These are phyloP conservation scores for Eucriotettix oculatus DNA, from an alignment of 2,888 invertebrate genomes.

Conservation along the genomic window DNA sequence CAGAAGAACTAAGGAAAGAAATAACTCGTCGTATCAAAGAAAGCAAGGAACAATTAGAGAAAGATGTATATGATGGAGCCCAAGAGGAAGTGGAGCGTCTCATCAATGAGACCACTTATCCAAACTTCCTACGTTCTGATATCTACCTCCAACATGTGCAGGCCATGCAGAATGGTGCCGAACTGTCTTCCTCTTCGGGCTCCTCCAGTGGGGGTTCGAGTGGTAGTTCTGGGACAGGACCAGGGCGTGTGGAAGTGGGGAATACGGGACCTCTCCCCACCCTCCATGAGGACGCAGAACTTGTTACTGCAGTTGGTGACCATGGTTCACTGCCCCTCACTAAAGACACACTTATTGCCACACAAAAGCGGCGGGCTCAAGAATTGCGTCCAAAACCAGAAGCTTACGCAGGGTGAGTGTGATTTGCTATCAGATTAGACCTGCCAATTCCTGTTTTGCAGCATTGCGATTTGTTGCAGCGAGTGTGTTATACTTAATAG, in stretches of 20 bases:
- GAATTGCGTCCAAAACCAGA: slow-evolving; percentile 49
- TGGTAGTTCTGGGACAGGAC: slow-evolving; percentile 13
- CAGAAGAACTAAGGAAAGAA: slow-evolving; percentile 61
- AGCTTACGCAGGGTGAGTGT: slow-evolving; percentile 44
- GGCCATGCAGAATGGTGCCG: slow-evolving; percentile 26
- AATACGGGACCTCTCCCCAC: slow-evolving; percentile 45
- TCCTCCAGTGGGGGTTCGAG: slow-evolving; percentile 15
- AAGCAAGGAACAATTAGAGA: slow-evolving; percentile 34
- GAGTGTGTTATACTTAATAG: no score
- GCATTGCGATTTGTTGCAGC: no score
- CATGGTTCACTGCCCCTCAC: slow-evolving; percentile 40
- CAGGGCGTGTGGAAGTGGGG: slow-evolving; percentile 1
- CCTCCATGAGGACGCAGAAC: slow-evolving; percentile 71
- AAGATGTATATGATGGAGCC: slow-evolving; percentile 71
- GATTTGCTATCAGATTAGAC: no score
- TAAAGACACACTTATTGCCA: slow-evolving; percentile 61
- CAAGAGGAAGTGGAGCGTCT: slow-evolving; percentile 66
- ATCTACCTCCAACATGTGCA: slow-evolving; percentile 75
- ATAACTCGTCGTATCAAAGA: slow-evolving; percentile 60
- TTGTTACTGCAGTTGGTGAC: slow-evolving; percentile 22
- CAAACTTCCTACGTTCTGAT: slow-evolving; percentile 83
- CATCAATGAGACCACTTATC: slow-evolving; percentile 77
- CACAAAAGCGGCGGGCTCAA: slow-evolving; percentile 48
- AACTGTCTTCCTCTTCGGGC: neutral
- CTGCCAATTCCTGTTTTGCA: no score